Conservation (phyloP, 2,113 vertebrate species). For the Cyprinodon variegatus region DNA sequence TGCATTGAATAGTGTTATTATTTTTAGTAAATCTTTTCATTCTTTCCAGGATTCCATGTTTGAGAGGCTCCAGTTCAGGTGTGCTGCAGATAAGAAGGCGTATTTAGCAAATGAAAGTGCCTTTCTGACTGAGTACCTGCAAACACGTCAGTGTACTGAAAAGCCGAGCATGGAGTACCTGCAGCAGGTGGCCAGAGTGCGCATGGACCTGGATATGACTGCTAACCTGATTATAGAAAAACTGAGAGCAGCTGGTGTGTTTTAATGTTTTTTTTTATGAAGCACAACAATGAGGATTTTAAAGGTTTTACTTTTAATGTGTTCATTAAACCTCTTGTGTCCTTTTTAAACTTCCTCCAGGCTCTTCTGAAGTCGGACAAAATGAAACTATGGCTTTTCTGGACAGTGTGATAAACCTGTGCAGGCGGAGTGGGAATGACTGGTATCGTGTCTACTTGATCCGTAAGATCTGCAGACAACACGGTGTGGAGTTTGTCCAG, state of each 20-base stretch:
- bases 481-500: slow-evolving; percentile 86
- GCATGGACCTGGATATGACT: slow-evolving; percentile 84
- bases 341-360: slow-evolving; percentile 32
- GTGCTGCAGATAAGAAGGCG: slow-evolving; percentile 21
- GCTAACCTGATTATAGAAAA: slow-evolving; percentile 73
- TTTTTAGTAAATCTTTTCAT: slow-evolving; percentile 1
- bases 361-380: not conserved
- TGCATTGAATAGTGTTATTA: not conserved
- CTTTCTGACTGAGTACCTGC: slow-evolving; percentile 73
- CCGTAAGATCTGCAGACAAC: slow-evolving; percentile 81
- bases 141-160: not conserved
- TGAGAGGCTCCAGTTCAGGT: slow-evolving; percentile 80
- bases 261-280: not conserved
- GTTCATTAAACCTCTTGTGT: not conserved
- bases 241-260: slow-evolving; percentile 43
- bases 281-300: not conserved
- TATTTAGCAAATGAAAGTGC: slow-evolving; percentile 39
- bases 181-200: slow-evolving; percentile 85
- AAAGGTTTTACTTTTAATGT: not conserved
- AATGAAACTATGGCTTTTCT: slow-evolving; percentile 63
- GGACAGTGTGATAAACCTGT: slow-evolving; percentile 73
- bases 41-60: slow-evolving; percentile 87
- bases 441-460: slow-evolving; percentile 90
- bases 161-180: slow-evolving; percentile 80
- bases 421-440: slow-evolving; percentile 71